A percentile compares a stretch with the other conserved stretches of the same genome.
Evolutionary conservation across 2,113 vertebrate genomes (phyloP).

Genomic region (Aldabrachelys gigantea): DNA sequence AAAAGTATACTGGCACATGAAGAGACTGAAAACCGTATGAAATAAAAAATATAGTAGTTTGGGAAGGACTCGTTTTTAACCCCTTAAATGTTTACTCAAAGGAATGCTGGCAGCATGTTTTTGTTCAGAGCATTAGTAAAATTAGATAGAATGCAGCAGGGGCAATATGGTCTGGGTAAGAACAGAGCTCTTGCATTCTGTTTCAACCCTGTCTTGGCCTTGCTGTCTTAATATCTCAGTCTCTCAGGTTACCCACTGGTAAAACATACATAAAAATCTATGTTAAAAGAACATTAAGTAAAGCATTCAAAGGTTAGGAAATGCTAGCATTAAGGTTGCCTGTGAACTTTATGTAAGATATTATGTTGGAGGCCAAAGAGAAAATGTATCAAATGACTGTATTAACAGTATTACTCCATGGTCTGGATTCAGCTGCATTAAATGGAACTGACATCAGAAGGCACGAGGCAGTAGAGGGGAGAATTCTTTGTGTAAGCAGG

Average conservation of each 20-base stretch:
- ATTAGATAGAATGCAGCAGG: constrained; percentile 27
- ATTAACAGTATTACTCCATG: not conserved
- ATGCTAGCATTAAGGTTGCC: not conserved
- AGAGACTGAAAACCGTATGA: constrained; percentile 55
- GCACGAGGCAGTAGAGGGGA: not conserved
- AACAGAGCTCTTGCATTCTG: constrained; percentile 26
- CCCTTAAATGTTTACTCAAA: constrained; percentile 37
- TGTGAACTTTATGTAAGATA: not conserved
- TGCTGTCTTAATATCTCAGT: not conserved
- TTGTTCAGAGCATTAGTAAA: constrained; percentile 9
- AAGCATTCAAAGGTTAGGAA: not conserved
- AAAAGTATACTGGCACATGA: constrained; percentile 46
- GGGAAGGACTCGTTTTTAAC: constrained; percentile 48
- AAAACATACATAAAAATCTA: not conserved
- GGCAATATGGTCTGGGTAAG: not conserved
- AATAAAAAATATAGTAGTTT: constrained; percentile 51
- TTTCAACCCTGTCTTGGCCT: constrained; percentile 48
- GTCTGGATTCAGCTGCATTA: not conserved
- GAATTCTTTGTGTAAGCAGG: not conserved
- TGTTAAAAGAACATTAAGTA: not conserved
- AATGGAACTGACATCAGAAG: not conserved
- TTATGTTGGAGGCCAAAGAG: not conserved
- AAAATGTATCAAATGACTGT: not conserved
- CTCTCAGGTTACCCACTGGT: not conserved
- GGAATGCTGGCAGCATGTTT: not conserved